A percentile compares a stretch with the other conserved stretches of the same genome.
Evolutionary conservation across 1,140 invertebrate genomes (phyloP).

Genomic region (Pseudomyrmex gracilis): DNA sequence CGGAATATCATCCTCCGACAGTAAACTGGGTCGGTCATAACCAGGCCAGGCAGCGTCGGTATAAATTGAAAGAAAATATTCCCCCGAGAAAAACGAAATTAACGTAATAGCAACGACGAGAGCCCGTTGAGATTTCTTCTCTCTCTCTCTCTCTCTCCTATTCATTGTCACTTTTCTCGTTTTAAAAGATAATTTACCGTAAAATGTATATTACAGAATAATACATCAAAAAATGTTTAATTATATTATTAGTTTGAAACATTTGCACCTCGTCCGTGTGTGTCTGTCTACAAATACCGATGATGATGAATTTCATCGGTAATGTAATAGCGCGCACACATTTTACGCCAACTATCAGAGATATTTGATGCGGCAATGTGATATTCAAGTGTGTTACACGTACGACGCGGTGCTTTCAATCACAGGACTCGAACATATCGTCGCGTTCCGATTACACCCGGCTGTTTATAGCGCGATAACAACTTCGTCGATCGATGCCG

Average conservation of each 20-base stretch:
- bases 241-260: not conserved
- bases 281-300: not conserved
- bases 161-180: conserved; percentile 6
- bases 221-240: not conserved
- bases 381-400: conserved; percentile 15
- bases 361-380: not conserved
- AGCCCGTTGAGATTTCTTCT: conserved; percentile 18
- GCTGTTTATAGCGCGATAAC: conserved; percentile 52
- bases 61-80: conserved; percentile 60
- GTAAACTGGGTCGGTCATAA: conserved; percentile 48
- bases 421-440: conserved; percentile 26
- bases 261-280: not conserved
- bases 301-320: not conserved
- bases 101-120: conserved; percentile 35
- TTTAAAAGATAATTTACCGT: conserved; percentile 3
- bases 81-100: conserved; percentile 35
- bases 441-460: conserved; percentile 9
- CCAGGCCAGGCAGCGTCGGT: conserved; percentile 32
- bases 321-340: not conserved
- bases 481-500: conserved; percentile 32
- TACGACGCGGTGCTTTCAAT: conserved; percentile 28
- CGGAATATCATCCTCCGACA: conserved; percentile 18
- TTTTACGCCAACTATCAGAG: conserved; percentile 5
- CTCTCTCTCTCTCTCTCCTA: not conserved
- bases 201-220: conserved; percentile 1